These are phyloP conservation scores for Geotrypetes seraphini DNA, from an alignment of 2,797 vertebrate genomes.

Conservation along the genomic window DNA sequence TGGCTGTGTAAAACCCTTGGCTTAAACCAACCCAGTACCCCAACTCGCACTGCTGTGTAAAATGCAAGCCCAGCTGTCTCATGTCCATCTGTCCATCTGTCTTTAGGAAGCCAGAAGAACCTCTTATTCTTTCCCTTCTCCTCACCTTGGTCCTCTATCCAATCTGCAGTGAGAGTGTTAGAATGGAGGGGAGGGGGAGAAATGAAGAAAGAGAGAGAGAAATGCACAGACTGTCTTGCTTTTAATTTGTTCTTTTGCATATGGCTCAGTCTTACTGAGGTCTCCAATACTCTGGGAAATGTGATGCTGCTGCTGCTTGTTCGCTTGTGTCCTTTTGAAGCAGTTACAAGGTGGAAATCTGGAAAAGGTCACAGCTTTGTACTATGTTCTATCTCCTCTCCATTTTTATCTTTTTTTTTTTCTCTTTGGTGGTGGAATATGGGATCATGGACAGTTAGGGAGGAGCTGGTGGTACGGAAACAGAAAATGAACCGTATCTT, in stretches of 20 bases:
- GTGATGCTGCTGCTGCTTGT: too few relatives aligned
- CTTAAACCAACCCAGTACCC: slow-evolving; percentile 88
- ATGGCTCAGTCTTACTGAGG: too few relatives aligned
- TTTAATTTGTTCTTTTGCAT: too few relatives aligned
- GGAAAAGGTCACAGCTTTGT: too few relatives aligned
- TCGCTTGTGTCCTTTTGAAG: too few relatives aligned
- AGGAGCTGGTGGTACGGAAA: too few relatives aligned
- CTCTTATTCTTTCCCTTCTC: slow-evolving; percentile 6
- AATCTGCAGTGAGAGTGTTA: neutral
- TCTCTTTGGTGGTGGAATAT: too few relatives aligned
- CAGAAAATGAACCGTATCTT: too few relatives aligned
- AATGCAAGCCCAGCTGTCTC: slow-evolving; percentile 2
- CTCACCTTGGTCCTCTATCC: slow-evolving; percentile 12
- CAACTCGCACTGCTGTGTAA: slow-evolving; percentile 73
- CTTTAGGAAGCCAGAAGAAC: slow-evolving; percentile 20
- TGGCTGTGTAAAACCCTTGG: slow-evolving; percentile 89
- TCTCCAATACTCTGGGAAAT: slow-evolving; percentile 18
- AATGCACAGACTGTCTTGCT: neutral
- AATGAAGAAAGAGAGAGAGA: neutral
- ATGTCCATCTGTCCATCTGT: neutral
- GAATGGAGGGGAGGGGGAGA: neutral
- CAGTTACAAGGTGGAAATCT: too few relatives aligned
- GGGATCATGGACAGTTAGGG: too few relatives aligned
- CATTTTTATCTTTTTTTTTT: too few relatives aligned
- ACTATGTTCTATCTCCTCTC: too few relatives aligned